These are phyloP conservation scores for Antechinus flavipes DNA, from an alignment of 2,113 vertebrate genomes.

Conservation along the genomic window DNA sequence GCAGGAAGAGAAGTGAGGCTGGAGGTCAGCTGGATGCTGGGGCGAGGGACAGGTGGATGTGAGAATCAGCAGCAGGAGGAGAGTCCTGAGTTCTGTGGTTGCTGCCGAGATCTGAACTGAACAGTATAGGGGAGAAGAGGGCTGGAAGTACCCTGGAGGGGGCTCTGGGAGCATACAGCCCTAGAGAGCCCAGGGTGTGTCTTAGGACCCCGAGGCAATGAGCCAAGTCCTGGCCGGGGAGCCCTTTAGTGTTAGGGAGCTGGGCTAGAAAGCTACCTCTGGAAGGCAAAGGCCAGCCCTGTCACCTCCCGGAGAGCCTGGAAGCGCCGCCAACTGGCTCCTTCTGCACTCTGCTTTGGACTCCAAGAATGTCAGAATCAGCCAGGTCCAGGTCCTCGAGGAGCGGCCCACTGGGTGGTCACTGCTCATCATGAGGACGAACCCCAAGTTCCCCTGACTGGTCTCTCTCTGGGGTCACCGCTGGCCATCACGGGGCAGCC, in stretches of 20 bases:
- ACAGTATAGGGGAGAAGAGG: too few relatives aligned
- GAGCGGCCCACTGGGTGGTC: neutral
- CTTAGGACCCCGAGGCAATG: neutral
- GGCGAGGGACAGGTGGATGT: neutral
- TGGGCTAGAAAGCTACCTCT: neutral
- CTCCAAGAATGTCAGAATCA: neutral
- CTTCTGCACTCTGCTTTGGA: neutral
- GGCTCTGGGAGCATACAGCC: too few relatives aligned
- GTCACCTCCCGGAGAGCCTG: neutral
- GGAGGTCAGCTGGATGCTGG: neutral
- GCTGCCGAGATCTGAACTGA: neutral
- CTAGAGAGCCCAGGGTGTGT: too few relatives aligned
- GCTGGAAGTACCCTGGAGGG: too few relatives aligned
- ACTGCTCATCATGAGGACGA: neutral
- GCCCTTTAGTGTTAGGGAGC: neutral
- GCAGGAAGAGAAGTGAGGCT: too few relatives aligned
- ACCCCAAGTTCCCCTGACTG: neutral
- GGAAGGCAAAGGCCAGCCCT: neutral
- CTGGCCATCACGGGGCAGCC: too few relatives aligned
- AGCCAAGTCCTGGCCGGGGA: too few relatives aligned
- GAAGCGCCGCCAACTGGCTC: neutral
- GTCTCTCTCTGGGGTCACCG: neutral
- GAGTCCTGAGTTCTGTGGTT: rapidly evolving
- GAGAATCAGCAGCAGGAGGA: too few relatives aligned
- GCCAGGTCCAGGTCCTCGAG: neutral